A percentile compares a stretch with the other conserved stretches of the same genome.
Evolutionary conservation across 2,888 invertebrate species (phyloP).

Genomic region (Crepidodera aurea): DNA sequence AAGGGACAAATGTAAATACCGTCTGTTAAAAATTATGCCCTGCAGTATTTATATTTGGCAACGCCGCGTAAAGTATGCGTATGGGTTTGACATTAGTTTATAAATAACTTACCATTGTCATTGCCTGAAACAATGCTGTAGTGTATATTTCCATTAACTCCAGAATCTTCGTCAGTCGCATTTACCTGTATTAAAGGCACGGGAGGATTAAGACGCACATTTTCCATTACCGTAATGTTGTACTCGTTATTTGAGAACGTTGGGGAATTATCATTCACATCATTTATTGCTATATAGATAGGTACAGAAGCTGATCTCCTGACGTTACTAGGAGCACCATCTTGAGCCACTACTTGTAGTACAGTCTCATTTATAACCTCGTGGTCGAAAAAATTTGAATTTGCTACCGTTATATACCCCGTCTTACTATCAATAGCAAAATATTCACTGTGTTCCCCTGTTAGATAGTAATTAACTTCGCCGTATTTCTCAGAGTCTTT

Average conservation of each 20-base stretch:
- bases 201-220: constrained; percentile 80
- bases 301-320: constrained; percentile 78
- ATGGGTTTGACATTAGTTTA: no score
- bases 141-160: constrained; percentile 76
- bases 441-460: constrained; percentile 76
- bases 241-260: constrained; percentile 80
- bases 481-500: constrained; percentile 82
- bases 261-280: constrained; percentile 91
- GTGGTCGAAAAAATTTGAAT: constrained; percentile 78
- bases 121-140: constrained; percentile 78
- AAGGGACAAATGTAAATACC: no score
- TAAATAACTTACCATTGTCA: constrained; percentile 66
- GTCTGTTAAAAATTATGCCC: no score
- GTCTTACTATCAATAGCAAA: constrained; percentile 76
- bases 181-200: constrained; percentile 82
- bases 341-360: constrained; percentile 81
- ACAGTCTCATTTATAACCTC: constrained; percentile 76
- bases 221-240: constrained; percentile 83
- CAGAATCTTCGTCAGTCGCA: constrained; percentile 84
- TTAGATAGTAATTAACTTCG: constrained; percentile 77
- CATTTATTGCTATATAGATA: constrained; percentile 78
- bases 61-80: no score
- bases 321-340: constrained; percentile 76
- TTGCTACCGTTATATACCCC: constrained; percentile 80
- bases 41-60: no score